These are phyloP conservation scores for Tiaroga cobitis DNA, from an alignment of 2,797 vertebrate genomes.

Conservation along the genomic window DNA sequence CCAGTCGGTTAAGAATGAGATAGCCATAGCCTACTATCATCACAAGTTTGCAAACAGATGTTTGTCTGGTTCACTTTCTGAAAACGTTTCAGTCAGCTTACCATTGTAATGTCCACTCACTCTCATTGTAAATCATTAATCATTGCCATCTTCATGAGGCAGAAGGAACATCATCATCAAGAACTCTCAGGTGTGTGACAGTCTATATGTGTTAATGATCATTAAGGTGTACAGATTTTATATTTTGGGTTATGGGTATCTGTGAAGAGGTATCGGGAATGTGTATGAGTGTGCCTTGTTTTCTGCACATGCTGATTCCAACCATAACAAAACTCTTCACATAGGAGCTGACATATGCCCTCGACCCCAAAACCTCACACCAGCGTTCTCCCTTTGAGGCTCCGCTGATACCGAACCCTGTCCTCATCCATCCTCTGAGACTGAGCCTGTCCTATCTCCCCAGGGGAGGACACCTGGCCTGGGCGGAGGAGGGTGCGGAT, in stretches of 20 bases:
- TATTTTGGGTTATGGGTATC: neutral
- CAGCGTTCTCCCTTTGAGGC: slow-evolving; percentile 42
- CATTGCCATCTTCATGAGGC: neutral
- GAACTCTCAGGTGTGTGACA: neutral
- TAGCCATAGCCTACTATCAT: slow-evolving; percentile 28
- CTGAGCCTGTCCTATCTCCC: slow-evolving; percentile 51
- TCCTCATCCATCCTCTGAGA: slow-evolving; percentile 60
- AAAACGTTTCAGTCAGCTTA: neutral
- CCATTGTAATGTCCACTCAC: neutral
- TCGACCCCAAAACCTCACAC: slow-evolving; percentile 22
- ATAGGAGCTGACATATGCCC: slow-evolving; percentile 24
- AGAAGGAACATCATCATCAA: neutral
- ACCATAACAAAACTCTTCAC: neutral
- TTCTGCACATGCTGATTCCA: slow-evolving; percentile 9
- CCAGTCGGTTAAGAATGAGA: slow-evolving; percentile 28
- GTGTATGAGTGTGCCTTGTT: neutral
- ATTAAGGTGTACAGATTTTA: neutral
- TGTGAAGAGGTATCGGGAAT: neutral
- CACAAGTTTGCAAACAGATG: slow-evolving; percentile 47
- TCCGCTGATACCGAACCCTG: slow-evolving; percentile 33
- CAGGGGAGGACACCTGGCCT: slow-evolving; percentile 75
- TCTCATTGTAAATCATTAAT: slow-evolving; percentile 7
- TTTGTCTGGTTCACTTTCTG: slow-evolving; percentile 67
- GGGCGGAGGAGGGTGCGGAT: slow-evolving; percentile 72
- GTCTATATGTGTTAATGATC: neutral